Evolutionary conservation across 2,888 invertebrate species (phyloP).

Genomic region (Drosophila setosimentum): DNA sequence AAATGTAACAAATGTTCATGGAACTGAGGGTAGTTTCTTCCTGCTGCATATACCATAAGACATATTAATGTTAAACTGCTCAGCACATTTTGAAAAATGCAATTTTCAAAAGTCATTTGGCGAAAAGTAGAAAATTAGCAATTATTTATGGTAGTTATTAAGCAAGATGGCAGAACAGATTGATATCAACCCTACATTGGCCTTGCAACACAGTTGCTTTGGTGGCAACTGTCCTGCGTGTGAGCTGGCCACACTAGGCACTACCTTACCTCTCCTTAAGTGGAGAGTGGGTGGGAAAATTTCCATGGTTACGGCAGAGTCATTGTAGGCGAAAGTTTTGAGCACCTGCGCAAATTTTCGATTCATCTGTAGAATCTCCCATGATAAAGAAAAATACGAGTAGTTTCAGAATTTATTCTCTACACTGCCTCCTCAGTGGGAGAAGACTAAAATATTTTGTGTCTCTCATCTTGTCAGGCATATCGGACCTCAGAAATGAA

Average conservation of each 20-base stretch:
- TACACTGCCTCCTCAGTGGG: not conserved
- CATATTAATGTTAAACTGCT: not conserved
- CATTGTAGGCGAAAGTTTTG: not conserved
- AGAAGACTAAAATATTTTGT: not conserved
- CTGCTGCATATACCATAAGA: not conserved
- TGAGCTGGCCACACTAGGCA: not conserved
- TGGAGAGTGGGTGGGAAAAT: not conserved
- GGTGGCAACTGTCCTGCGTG: not conserved
- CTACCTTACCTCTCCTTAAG: not conserved
- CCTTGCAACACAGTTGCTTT: not conserved
- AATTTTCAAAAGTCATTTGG: not conserved
- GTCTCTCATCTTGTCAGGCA: not conserved
- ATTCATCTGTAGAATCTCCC: not conserved
- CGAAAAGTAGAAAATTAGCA: not conserved
- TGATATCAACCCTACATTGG: not conserved
- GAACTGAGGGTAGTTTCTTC: not conserved
- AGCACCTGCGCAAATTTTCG: not conserved
- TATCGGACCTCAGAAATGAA: not conserved
- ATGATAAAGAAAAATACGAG: not conserved
- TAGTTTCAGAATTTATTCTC: not conserved
- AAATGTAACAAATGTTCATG: conserved; percentile 22
- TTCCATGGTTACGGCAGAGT: not conserved
- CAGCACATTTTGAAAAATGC: not conserved
- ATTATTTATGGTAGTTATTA: not conserved
- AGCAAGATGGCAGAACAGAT: not conserved